phyloP scores from a whole-genome alignment of 1,140 invertebrate species.

The Acromyrmex heyeri region DNA sequence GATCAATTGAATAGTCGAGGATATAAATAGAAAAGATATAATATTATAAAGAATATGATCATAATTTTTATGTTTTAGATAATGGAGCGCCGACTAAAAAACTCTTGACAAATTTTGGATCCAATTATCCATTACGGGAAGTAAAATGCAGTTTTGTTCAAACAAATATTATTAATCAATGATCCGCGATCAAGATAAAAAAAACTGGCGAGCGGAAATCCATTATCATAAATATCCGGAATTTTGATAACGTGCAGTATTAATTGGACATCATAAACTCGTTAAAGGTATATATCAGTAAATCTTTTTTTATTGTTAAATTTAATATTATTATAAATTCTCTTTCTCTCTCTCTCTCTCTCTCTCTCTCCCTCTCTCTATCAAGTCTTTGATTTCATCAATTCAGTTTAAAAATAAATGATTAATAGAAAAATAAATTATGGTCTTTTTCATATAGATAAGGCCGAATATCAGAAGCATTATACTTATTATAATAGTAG shows the following conservation, averaged over 20 bases:
- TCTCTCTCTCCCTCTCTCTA: too few species aligned
- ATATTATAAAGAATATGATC: constrained; percentile 91
- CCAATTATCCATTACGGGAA: constrained; percentile 90
- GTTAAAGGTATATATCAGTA: constrained; percentile 74
- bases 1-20: constrained; percentile 88
- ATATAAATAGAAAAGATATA: constrained; percentile 85
- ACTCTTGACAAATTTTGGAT: constrained; percentile 88
- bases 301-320: not conserved
- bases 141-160: constrained; percentile 80
- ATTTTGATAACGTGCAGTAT: constrained; percentile 57
- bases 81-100: constrained; percentile 89
- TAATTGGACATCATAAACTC: constrained; percentile 78
- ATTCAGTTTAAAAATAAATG: not conserved
- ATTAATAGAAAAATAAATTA: not conserved
- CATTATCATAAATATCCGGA: constrained; percentile 78
- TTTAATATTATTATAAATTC: not conserved
- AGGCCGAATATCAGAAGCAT: constrained; percentile 59
- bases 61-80: constrained; percentile 91
- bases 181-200: constrained; percentile 79
- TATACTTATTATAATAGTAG: constrained; percentile 75
- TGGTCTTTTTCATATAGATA: not conserved
- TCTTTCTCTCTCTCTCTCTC: not conserved
- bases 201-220: constrained; percentile 44
- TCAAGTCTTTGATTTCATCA: not conserved
- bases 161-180: constrained; percentile 80